A percentile compares a stretch with the other conserved stretches of the same genome.
Conservation (phyloP, 1,140 invertebrate genomes). For the Aporrectodea caliginosa region DNA sequence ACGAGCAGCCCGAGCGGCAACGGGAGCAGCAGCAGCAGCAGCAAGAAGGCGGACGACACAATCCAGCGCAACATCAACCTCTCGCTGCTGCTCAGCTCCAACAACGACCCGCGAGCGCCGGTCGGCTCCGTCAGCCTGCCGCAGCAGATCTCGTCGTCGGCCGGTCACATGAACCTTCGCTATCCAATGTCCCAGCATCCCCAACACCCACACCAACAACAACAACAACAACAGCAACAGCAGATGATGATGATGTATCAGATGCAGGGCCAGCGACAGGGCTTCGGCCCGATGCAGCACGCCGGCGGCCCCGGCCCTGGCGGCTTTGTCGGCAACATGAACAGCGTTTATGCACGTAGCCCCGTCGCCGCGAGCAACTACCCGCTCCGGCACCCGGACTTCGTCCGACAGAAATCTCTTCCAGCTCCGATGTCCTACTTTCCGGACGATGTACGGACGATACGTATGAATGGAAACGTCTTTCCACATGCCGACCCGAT, state of each 20-base stretch:
- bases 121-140: not conserved
- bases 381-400: slow-evolving; percentile 16
- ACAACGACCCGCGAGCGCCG: not conserved
- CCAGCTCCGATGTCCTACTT: slow-evolving; percentile 1
- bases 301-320: no score
- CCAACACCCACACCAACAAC: not conserved
- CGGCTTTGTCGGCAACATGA: not conserved
- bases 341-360: not conserved
- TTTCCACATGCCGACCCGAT: not conserved
- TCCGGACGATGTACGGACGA: not conserved
- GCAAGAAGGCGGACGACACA: slow-evolving; percentile 18
- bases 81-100: slow-evolving; percentile 16
- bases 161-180: not conserved
- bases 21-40: not conserved
- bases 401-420: slow-evolving; percentile 14
- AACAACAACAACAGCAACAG: slow-evolving; percentile 17
- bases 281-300: slow-evolving; percentile 1
- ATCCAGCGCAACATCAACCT: slow-evolving; percentile 19
- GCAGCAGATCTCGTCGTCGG: not conserved
- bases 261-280: slow-evolving; percentile 6
- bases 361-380: slow-evolving; percentile 7
- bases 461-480: not conserved
- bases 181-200: not conserved
- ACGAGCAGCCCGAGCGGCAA: not conserved
- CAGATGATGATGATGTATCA: slow-evolving; percentile 1